Evolutionary conservation across 2,113 vertebrate genomes (phyloP).

Genomic region (Menura novaehollandiae): DNA sequence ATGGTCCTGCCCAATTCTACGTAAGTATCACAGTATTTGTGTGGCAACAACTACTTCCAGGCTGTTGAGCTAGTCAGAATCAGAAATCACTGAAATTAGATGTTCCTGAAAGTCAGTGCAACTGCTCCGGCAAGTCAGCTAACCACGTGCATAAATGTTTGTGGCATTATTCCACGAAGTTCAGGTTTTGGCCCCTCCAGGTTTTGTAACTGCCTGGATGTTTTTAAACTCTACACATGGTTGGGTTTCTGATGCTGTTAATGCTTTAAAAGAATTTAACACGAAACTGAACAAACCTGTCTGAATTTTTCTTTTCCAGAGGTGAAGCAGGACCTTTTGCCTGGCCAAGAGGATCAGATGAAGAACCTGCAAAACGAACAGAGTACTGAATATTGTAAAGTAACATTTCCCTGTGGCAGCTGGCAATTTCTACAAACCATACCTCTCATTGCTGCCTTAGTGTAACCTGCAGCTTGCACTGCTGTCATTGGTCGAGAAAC

Average conservation of each 20-base stretch:
- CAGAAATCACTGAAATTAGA: background rate
- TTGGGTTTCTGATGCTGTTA: background rate
- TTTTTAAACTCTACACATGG: background rate
- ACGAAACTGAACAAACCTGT: constrained; percentile 76
- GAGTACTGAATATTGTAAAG: background rate
- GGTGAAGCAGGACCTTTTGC: constrained; percentile 86
- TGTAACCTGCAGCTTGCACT: constrained; percentile 92
- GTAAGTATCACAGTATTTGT: background rate
- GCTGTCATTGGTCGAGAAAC: constrained; percentile 92
- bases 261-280: background rate
- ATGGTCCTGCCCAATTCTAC: background rate
- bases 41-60: background rate
- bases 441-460: constrained; percentile 84
- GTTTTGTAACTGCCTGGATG: background rate
- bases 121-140: background rate
- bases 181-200: background rate
- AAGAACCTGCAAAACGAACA: constrained; percentile 76
- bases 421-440: background rate
- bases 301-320: constrained; percentile 86
- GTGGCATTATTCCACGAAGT: background rate
- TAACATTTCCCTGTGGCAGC: background rate
- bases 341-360: constrained; percentile 90
- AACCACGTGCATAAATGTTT: background rate
- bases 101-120: background rate
- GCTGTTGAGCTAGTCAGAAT: background rate